These are phyloP conservation scores for Hydrolagus affinis DNA, from an alignment of 2,113 vertebrate species.

Conservation along the genomic window DNA sequence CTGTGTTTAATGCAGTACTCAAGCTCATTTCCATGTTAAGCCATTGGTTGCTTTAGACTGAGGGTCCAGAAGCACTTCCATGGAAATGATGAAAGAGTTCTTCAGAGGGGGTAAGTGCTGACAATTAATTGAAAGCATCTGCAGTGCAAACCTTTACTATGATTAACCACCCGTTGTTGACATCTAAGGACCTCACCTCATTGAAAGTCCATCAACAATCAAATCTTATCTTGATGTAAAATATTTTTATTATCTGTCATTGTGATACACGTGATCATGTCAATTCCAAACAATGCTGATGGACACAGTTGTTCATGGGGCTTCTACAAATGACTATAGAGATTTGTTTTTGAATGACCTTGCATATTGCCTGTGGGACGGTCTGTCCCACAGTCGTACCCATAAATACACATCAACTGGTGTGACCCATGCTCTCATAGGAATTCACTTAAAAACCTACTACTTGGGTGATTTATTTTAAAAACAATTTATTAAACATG, in stretches of 20 bases:
- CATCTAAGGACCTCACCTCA: background rate
- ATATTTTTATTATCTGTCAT: background rate
- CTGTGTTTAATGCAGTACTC: background rate
- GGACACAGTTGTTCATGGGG: too few species aligned
- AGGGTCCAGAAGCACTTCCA: background rate
- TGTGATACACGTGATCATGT: background rate
- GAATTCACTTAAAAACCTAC: too few species aligned
- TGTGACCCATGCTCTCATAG: too few species aligned
- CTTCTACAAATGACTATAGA: too few species aligned
- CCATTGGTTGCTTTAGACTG: background rate
- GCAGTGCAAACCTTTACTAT: too few species aligned
- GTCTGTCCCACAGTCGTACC: too few species aligned
- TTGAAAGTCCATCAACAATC: background rate
- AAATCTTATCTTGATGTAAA: background rate
- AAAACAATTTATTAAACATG: too few species aligned
- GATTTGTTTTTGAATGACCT: too few species aligned
- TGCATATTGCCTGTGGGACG: too few species aligned
- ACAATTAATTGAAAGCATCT: background rate
- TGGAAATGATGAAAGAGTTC: conserved; percentile 9
- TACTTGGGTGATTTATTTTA: too few species aligned
- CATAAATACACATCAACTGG: too few species aligned
- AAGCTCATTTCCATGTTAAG: background rate
- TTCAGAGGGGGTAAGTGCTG: background rate
- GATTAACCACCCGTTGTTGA: background rate
- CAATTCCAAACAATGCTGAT: too few species aligned